These are phyloP conservation scores for Synchiropus splendidus DNA, from an alignment of 2,113 vertebrate genomes.

Conservation along the genomic window DNA sequence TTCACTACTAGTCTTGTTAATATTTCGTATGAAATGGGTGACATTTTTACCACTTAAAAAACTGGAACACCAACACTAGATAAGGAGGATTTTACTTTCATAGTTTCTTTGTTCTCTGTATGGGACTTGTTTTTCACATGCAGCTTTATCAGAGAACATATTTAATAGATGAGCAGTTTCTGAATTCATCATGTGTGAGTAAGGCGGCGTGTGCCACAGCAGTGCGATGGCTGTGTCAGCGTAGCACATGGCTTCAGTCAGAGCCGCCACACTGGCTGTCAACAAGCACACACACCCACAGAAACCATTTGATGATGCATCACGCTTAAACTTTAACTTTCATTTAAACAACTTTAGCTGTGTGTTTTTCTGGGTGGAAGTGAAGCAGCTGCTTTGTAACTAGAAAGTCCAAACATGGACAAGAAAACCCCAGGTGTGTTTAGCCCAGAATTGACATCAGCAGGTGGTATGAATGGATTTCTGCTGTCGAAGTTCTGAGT, in stretches of 20 bases:
- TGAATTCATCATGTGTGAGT: conserved; percentile 23
- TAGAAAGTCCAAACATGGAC: not conserved
- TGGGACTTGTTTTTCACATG: not conserved
- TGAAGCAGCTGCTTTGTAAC: conserved; percentile 2
- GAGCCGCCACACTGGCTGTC: conserved; percentile 39
- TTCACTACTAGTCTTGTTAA: no score
- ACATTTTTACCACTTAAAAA: no score
- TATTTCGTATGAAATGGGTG: no score
- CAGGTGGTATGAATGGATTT: conserved; percentile 24
- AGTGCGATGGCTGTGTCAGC: conserved; percentile 18
- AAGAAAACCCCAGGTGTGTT: not conserved
- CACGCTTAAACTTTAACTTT: no score
- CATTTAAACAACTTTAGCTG: not conserved
- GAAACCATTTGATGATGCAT: no score
- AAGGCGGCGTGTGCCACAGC: conserved; percentile 14
- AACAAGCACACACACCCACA: conserved; percentile 8
- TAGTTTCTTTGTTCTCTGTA: not conserved
- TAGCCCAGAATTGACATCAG: conserved; percentile 12
- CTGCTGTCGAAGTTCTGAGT: conserved; percentile 1
- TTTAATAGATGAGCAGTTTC: conserved; percentile 10
- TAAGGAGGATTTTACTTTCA: no score
- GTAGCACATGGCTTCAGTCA: conserved; percentile 41
- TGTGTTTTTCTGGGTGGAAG: conserved; percentile 26
- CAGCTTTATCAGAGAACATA: not conserved
- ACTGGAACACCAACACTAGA: no score